A percentile compares a stretch with the other conserved stretches of the same genome.
These are phyloP conservation scores for Pangasius mekongensis DNA, from an alignment of 2,797 vertebrate species.

Conservation along the genomic window DNA sequence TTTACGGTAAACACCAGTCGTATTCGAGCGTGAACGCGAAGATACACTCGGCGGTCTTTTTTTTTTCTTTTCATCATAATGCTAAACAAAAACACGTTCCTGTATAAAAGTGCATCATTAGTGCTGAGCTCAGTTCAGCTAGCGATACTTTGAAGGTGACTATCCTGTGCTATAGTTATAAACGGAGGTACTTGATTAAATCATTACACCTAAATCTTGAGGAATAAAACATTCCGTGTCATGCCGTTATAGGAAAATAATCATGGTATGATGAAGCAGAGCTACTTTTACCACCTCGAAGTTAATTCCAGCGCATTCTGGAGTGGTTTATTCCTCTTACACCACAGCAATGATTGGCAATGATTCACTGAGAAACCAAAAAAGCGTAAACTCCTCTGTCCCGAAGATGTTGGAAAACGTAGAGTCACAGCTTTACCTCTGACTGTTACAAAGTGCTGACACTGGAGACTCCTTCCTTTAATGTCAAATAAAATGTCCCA, in stretches of 20 bases:
- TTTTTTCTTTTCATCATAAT: neutral
- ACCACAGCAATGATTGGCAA: neutral
- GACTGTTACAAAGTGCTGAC: neutral
- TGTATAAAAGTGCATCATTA: neutral
- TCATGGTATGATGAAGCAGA: neutral
- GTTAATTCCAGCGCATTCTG: neutral
- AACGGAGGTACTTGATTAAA: no score
- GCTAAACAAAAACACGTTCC: neutral
- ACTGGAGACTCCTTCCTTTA: neutral
- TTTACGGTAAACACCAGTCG: slow-evolving; percentile 39
- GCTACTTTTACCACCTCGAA: neutral
- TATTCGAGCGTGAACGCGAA: neutral
- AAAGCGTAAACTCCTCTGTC: neutral
- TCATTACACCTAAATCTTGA: neutral
- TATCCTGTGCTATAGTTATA: neutral
- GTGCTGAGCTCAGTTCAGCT: neutral
- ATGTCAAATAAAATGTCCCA: neutral
- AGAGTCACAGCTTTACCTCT: neutral
- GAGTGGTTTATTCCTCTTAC: neutral
- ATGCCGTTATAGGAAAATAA: neutral
- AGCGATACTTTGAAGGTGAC: neutral
- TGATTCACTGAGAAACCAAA: no score
- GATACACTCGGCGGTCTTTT: neutral
- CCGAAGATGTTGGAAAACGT: neutral
- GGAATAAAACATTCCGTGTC: neutral